A percentile compares a stretch with the other conserved stretches of the same genome.
These are phyloP conservation scores for Andinoacara biseriatus DNA, from an alignment of 2,113 vertebrate species.

Conservation along the genomic window DNA sequence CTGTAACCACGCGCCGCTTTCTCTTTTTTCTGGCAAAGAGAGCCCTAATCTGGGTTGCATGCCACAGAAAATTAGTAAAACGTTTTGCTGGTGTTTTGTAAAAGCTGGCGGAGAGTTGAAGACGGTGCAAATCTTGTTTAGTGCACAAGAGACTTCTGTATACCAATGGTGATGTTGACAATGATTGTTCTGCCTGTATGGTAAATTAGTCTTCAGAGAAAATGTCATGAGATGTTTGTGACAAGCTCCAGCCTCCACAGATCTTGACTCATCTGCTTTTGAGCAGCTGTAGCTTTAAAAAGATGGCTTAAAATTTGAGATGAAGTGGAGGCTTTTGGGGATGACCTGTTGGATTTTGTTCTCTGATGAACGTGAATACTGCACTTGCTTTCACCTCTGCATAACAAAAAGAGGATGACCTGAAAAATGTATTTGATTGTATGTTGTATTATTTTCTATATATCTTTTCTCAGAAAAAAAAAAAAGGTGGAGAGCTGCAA, in stretches of 20 bases:
- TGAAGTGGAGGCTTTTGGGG: conserved; percentile 45
- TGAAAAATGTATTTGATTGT: conserved; percentile 65
- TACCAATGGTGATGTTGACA: conserved; percentile 7
- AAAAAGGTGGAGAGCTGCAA: conserved; percentile 22
- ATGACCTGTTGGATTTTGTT: conserved; percentile 30
- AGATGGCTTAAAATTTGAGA: conserved; percentile 23
- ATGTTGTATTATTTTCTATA: conserved; percentile 53
- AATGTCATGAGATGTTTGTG: conserved; percentile 7
- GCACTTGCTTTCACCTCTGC: conserved; percentile 70
- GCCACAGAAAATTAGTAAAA: conserved; percentile 45
- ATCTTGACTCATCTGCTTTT: conserved; percentile 46
- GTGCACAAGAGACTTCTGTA: conserved; percentile 19
- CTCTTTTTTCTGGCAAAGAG: conserved; percentile 46
- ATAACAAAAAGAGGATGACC: conserved; percentile 54
- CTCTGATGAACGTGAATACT: conserved; percentile 44
- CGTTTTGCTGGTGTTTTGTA: conserved; percentile 1
- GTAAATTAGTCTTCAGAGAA: conserved; percentile 37
- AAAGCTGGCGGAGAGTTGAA: conserved; percentile 10
- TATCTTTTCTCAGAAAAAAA: background rate
- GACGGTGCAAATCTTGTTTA: background rate
- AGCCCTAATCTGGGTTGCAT: conserved; percentile 49
- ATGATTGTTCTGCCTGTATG: conserved; percentile 45
- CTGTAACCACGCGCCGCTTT: conserved; percentile 31
- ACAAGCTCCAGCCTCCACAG: conserved; percentile 19
- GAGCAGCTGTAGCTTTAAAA: conserved; percentile 34